Conservation (phyloP, 2,888 invertebrate species). For the Tanypteryx hageni region DNA sequence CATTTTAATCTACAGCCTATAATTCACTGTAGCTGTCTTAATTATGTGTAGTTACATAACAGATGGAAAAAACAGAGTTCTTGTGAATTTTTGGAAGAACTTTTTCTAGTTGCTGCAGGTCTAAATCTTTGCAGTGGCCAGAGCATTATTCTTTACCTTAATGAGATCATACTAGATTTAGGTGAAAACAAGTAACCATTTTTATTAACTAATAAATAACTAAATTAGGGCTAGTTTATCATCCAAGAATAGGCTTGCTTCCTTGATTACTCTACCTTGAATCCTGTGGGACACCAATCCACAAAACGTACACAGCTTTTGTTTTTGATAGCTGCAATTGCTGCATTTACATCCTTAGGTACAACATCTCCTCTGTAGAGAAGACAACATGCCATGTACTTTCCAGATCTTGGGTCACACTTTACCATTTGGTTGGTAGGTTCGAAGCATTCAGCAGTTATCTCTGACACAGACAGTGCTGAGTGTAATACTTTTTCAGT, state of each 20-base stretch:
- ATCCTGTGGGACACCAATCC: constrained; percentile 97
- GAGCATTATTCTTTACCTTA: background rate
- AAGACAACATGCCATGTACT: constrained; percentile 94
- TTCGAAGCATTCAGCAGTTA: constrained; percentile 93
- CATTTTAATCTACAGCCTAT: no score
- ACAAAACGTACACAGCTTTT: constrained; percentile 90
- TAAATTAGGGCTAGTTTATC: background rate
- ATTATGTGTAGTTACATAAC: no score
- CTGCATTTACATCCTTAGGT: constrained; percentile 91
- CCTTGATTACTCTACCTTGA: constrained; percentile 80
- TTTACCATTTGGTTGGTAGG: constrained; percentile 94
- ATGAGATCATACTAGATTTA: background rate
- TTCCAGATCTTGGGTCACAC: constrained; percentile 89
- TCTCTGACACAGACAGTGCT: constrained; percentile 86
- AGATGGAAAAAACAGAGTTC: no score
- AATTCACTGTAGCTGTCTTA: no score
- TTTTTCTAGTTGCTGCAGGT: no score
- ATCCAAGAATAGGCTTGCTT: background rate
- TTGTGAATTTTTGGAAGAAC: background rate
- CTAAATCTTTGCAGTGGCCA: background rate
- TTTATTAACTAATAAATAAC: no score
- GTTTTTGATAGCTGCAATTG: constrained; percentile 87
- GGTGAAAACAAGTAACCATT: background rate
- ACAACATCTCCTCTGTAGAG: constrained; percentile 94
- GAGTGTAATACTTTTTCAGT: constrained; percentile 85